Conservation (phyloP, 2,113 vertebrate species). For the Pica pica region DNA sequence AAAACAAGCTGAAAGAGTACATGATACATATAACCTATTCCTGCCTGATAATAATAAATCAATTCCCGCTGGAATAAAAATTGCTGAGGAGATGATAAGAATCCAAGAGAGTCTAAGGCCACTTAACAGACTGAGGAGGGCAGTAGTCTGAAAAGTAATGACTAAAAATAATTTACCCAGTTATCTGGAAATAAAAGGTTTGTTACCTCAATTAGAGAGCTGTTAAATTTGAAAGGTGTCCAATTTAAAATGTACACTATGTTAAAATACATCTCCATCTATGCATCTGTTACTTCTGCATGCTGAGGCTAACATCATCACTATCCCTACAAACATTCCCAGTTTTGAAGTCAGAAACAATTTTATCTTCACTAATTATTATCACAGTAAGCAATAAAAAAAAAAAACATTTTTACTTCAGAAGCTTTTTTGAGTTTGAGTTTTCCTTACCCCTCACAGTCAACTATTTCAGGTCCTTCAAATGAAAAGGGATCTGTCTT, state of each 20-base stretch:
- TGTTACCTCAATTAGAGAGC: background rate
- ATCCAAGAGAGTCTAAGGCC: background rate
- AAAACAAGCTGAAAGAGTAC: background rate
- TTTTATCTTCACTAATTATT: background rate
- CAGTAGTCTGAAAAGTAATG: background rate
- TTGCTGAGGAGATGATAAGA: background rate
- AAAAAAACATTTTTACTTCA: background rate
- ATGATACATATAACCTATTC: background rate
- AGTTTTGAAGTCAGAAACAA: background rate
- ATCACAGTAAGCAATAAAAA: background rate
- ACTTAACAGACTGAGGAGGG: background rate
- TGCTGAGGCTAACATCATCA: background rate
- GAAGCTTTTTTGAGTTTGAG: background rate
- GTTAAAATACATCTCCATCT: background rate
- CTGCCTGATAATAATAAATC: background rate
- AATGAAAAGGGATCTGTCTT: constrained; percentile 92
- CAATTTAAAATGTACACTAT: background rate
- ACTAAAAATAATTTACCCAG: background rate
- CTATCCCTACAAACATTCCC: background rate
- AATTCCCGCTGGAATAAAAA: background rate
- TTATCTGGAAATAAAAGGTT: background rate
- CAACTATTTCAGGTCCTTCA: constrained; percentile 95
- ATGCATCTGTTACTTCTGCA: background rate
- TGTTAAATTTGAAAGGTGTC: background rate
- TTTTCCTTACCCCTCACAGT: constrained; percentile 92